Evolutionary conservation across 1,140 invertebrate species (phyloP), one percentile per base, ranked within the genome.

Genomic region (Brachionus rotundiformis): DNA sequence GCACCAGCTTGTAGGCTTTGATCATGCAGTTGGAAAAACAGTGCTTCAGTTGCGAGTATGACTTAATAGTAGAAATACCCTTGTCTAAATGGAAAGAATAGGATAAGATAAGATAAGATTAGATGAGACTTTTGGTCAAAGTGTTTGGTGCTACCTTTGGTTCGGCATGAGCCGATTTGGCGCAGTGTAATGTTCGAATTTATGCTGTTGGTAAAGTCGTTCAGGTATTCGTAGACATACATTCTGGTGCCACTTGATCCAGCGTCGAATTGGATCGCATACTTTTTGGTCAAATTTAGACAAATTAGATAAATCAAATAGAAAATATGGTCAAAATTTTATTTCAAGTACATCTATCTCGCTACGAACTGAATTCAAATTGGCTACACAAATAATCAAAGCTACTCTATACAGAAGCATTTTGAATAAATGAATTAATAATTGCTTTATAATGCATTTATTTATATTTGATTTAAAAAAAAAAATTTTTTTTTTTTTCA

Each of bases 221-320:
- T 41, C 19, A 44, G 10, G 19, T 25, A 73, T 73, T 73, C 68
- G 8, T 73, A 73, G 2, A 73, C n/a, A 33, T 25, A 73, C 68
- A 73, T 73, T 41, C 68, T 36, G 36, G 68, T 73, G 7, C 68
- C 68, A 11, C 36, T 44, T 23, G 68, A 73, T 39, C 68, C 68
- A 27, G 68, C 68, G 44, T 73, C 68, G 44, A 73, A 73, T 44
- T 73, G 68, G 36, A 73, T 73, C 1, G 33, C 68, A 73, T 73
- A 73, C 68, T 73, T 31, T 63, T 25, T 3, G n/a, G n/a, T n/a
- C n/a, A n/a, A n/a, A n/a, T n/a, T n/a, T n/a, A n/a, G n/a, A n/a
- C 13, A 54, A 54, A 54, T 1, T 10, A 39, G 1, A 2, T 39
- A 39, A 39, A 39, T 39, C 1, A 39, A 39, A 39, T 39, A 1